Conservation (phyloP, 2,113 vertebrate genomes). For the Maccullochella peelii region DNA sequence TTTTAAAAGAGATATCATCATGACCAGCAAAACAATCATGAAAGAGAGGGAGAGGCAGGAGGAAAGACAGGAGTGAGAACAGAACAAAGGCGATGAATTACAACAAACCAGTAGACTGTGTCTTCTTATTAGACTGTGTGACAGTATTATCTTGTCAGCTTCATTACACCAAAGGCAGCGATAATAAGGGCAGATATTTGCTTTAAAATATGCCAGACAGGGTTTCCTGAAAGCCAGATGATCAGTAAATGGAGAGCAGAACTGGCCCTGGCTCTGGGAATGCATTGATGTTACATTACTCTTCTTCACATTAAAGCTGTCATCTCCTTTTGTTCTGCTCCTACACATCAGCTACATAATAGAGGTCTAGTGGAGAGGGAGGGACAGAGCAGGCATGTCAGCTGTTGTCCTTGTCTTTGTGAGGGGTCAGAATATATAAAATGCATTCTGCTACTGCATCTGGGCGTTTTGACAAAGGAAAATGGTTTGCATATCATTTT, state of each 20-base stretch:
- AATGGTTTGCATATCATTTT: constrained; percentile 11
- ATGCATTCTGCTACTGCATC: not conserved
- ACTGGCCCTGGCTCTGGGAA: constrained; percentile 11
- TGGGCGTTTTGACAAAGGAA: constrained; percentile 5
- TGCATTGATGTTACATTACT: constrained; percentile 52
- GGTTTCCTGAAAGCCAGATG: constrained; percentile 60
- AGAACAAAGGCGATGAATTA: constrained; percentile 71
- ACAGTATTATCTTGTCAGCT: constrained; percentile 75
- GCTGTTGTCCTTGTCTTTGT: constrained; percentile 68
- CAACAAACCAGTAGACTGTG: constrained; percentile 64
- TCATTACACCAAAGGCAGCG: constrained; percentile 70
- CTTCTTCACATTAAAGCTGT: constrained; percentile 67
- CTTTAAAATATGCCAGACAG: constrained; percentile 65
- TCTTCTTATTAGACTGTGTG: constrained; percentile 75
- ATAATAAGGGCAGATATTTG: constrained; percentile 68
- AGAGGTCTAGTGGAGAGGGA: constrained; percentile 49
- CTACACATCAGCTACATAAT: constrained; percentile 41
- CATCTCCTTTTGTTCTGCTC: constrained; percentile 64
- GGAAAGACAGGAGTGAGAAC: constrained; percentile 46
- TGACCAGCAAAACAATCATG: constrained; percentile 74
- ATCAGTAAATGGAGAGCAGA: constrained; percentile 59
- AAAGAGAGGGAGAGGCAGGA: constrained; percentile 59
- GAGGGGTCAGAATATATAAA: constrained; percentile 39
- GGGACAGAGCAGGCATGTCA: constrained; percentile 64
- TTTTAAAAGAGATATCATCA: constrained; percentile 82